A percentile compares a stretch with the other conserved stretches of the same genome.
Conservation (phyloP, 2,888 invertebrate genomes). For the Euplagia quadripunctaria region DNA sequence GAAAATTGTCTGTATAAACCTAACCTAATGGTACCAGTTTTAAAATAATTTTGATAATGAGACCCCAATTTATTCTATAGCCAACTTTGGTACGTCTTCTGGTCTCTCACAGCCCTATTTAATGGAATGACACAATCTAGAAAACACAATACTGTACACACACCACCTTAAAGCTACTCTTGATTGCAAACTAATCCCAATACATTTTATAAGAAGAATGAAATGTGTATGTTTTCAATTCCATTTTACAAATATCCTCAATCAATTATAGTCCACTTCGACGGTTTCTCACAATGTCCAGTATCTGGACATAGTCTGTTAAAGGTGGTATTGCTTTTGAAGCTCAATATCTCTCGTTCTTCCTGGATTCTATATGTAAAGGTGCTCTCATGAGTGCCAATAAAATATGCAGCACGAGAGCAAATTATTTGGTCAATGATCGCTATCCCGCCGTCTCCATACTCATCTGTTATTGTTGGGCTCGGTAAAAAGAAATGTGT, state of each 20-base stretch:
- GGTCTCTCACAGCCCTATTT: too few species aligned
- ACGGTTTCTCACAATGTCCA: constrained; percentile 90
- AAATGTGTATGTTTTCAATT: too few species aligned
- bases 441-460: constrained; percentile 95
- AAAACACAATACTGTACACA: too few species aligned
- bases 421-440: constrained; percentile 98
- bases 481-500: constrained; percentile 76
- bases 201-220: too few species aligned
- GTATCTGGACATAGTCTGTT: constrained; percentile 92
- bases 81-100: too few species aligned
- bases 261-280: constrained; percentile 92
- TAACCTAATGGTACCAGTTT: too few species aligned
- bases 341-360: constrained; percentile 98
- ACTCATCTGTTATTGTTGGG: constrained; percentile 79
- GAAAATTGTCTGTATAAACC: too few species aligned
- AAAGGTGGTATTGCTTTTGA: constrained; percentile 93
- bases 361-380: constrained; percentile 99
- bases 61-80: too few species aligned
- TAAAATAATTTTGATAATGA: too few species aligned
- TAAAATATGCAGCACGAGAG: constrained; percentile 94
- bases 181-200: too few species aligned
- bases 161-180: too few species aligned
- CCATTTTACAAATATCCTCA: constrained; percentile 51
- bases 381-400: constrained; percentile 98
- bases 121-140: too few species aligned